Evolutionary conservation across 2,113 vertebrate genomes (phyloP), one percentile per base, ranked within the genome.

Genomic region (Regulus satrapa): DNA sequence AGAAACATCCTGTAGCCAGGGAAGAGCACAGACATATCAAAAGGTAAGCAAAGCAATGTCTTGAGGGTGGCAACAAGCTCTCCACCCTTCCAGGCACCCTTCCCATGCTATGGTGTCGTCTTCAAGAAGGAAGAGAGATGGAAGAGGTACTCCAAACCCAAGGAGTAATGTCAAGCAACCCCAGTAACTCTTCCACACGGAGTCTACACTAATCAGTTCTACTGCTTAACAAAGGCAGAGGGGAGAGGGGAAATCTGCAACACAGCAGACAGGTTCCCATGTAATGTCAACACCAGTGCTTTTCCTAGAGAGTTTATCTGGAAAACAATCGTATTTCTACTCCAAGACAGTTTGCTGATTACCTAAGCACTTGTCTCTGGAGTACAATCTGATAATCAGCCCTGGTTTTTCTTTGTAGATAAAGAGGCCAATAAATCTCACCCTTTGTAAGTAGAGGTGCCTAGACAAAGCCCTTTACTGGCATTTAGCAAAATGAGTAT

Each of bases 381-480:
- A 94, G 95, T 97, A 97, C 98, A 95, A 98, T 98, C 98, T 98
- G 97, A 98, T 98, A 98, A 98, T 97, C 97, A 95, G 92, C 89
- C 78, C 94, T 80, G 91, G 96, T 97, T 96, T 97, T 97, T 97
- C 96, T 98, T 92, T 94, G 97, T 84, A 97, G 96, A 98, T 97
- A 98, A 98, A 98, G 97, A 97, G 91, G 97, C 95, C 95, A 98
- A 98, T 98, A 98, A 98, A 98, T 97, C 97, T 98, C 88, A 97
- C 89, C 94, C 96, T 97, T 97, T 95, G 61, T 95, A 97, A 97
- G 89, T 31, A 97, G 97, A 98, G 96, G 97, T 98, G 94, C 90
- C 95, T 80, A 96, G 55, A 96, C 96, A 98, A 98, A 98, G 95
- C 96, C 96, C 97, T 97, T 98, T 97, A 96, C 96, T 96, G 97